A percentile compares a stretch with the other conserved stretches of the same genome.
Conservation (phyloP, 30 jellyfish, hydroid and myxozoan genomes). For the Aurelia aurita complex sp. Pacific region DNA sequence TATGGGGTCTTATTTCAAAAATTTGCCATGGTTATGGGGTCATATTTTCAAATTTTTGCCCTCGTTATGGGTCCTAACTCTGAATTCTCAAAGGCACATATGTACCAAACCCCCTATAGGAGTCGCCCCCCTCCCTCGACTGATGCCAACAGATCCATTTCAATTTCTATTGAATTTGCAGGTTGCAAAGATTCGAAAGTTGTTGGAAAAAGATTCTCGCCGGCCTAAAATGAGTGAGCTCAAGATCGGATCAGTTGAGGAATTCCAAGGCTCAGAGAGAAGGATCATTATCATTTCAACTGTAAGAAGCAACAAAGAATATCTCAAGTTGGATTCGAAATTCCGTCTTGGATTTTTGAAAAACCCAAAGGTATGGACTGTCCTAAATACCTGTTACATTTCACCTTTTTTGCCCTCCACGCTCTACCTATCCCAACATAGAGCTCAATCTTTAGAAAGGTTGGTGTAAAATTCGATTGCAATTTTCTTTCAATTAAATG, state of each 20-base stretch:
- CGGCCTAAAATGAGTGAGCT: constrained; percentile 48
- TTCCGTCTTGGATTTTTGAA: constrained; percentile 85
- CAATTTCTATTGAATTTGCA: background rate
- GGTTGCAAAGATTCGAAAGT: constrained; percentile 85
- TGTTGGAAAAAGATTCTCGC: constrained; percentile 29
- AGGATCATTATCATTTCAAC: constrained; percentile 86
- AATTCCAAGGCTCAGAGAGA: constrained; percentile 95
- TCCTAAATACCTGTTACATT: background rate
- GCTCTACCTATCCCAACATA: no score
- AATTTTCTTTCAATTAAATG: no score
- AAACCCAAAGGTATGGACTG: constrained; percentile 75
- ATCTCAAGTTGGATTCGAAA: constrained; percentile 54
- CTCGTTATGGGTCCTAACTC: no score
- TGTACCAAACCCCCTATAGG: no score
- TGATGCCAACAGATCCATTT: no score
- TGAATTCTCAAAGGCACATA: no score
- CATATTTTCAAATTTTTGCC: no score
- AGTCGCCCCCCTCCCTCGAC: no score
- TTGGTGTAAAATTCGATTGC: no score
- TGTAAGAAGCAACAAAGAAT: constrained; percentile 82
- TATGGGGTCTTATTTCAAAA: no score
- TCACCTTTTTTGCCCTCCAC: background rate
- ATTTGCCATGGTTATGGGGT: no score
- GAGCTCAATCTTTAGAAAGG: no score
- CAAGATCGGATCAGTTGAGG: constrained; percentile 96